These are phyloP conservation scores for Microctonus brassicae DNA, from an alignment of 2,888 invertebrate species.

Conservation along the genomic window DNA sequence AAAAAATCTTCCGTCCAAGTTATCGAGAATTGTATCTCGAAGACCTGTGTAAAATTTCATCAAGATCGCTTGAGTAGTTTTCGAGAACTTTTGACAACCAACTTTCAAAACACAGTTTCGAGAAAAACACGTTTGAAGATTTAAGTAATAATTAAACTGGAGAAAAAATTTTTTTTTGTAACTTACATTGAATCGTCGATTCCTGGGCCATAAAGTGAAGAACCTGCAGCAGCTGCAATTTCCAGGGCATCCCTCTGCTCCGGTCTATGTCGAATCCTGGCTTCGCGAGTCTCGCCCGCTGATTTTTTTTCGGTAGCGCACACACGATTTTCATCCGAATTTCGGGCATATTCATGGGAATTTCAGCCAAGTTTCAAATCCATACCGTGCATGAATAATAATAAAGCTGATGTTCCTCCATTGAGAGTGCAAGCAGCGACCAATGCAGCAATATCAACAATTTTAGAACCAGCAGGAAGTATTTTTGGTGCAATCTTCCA, in stretches of 20 bases:
- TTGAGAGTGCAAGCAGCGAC: conserved; percentile 51
- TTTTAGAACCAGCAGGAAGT: conserved; percentile 33
- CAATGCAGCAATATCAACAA: conserved; percentile 44
- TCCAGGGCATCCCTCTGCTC: conserved; percentile 50
- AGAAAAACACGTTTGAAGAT: conserved; percentile 42
- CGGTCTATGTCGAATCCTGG: conserved; percentile 47
- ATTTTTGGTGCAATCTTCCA: too few relatives aligned
- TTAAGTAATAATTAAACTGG: conserved; percentile 30
- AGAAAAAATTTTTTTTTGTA: conserved; percentile 30
- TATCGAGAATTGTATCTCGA: conserved; percentile 33
- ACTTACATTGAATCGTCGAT: conserved; percentile 49
- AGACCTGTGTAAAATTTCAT: conserved; percentile 40
- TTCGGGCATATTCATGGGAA: conserved; percentile 33
- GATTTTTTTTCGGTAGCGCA: background rate
- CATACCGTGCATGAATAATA: conserved; percentile 36
- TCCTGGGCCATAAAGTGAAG: conserved; percentile 48
- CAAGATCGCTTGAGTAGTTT: conserved; percentile 39
- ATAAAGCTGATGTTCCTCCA: conserved; percentile 49
- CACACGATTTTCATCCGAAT: conserved; percentile 27
- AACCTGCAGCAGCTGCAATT: conserved; percentile 46
- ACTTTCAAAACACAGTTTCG: conserved; percentile 38
- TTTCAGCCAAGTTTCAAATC: conserved; percentile 33
- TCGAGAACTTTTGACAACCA: conserved; percentile 41
- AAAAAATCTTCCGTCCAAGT: conserved; percentile 35
- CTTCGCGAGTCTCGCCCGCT: conserved; percentile 25